Percentiles rank a stretch among this genome's conserved stretches.
These are phyloP conservation scores for Pandemis corylana DNA, from an alignment of 2,888 invertebrate genomes.

Conservation along the genomic window DNA sequence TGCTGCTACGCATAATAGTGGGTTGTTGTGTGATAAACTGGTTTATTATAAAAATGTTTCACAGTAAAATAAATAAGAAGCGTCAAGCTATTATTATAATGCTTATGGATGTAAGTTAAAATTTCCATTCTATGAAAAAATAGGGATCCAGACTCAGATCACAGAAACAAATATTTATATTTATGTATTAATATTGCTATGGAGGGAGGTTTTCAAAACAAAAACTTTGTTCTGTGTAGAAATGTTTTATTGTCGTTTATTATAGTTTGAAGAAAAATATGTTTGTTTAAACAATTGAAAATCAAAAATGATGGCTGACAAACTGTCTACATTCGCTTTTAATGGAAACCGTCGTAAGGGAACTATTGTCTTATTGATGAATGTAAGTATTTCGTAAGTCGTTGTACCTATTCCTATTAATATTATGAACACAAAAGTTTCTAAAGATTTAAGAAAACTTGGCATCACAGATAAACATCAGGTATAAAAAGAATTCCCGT, in stretches of 20 bases:
- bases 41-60: constrained; percentile 56
- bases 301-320: constrained; percentile 8
- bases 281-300: background rate
- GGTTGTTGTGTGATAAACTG: background rate
- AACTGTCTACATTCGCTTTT: constrained; percentile 53
- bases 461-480: too few relatives aligned
- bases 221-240: background rate
- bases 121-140: background rate
- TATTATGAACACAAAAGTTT: too few relatives aligned
- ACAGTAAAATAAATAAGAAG: constrained; percentile 56
- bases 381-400: constrained; percentile 49
- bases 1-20: background rate
- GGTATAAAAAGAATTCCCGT: too few relatives aligned
- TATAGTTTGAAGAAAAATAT: background rate
- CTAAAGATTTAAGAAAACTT: too few relatives aligned
- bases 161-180: too few relatives aligned
- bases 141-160: too few relatives aligned
- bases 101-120: constrained; percentile 58
- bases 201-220: too few relatives aligned
- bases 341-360: constrained; percentile 48
- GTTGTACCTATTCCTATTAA: too few relatives aligned
- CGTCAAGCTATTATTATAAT: constrained; percentile 52
- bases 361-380: constrained; percentile 54
- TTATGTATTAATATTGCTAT: too few relatives aligned
- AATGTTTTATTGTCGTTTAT: background rate